A percentile compares a stretch with the other conserved stretches of the same genome.
Conservation (phyloP, 2,797 vertebrate species). For the Onychomys arenicola region DNA sequence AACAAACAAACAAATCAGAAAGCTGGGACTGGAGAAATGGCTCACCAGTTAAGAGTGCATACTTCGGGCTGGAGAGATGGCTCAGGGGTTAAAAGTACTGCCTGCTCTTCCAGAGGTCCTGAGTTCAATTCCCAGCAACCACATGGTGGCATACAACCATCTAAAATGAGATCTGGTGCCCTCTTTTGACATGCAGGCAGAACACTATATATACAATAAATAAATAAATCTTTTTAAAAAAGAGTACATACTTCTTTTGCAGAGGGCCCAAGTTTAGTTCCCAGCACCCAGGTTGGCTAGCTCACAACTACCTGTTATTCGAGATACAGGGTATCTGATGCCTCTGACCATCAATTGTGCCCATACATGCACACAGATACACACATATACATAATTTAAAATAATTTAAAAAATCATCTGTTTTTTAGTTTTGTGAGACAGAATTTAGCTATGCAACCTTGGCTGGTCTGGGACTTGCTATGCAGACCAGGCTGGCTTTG, state of each 20-base stretch:
- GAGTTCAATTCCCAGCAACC: no score
- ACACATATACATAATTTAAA: neutral
- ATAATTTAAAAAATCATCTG: neutral
- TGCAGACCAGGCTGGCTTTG: neutral
- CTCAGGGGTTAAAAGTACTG: no score
- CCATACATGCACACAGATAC: neutral
- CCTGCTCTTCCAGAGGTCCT: no score
- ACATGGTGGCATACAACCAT: no score
- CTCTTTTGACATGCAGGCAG: no score
- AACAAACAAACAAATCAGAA: neutral
- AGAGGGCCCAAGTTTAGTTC: neutral
- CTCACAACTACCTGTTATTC: neutral
- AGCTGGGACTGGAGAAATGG: neutral
- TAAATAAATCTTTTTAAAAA: no score
- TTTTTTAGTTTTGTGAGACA: neutral
- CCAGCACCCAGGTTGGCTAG: neutral
- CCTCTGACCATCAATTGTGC: neutral
- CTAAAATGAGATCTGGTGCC: no score
- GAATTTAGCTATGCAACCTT: neutral
- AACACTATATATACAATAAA: no score
- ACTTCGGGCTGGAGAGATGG: no score
- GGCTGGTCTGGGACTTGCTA: neutral
- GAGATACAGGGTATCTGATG: neutral
- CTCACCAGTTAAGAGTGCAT: neutral
- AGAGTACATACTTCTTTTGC: neutral